These are phyloP conservation scores for Notolepis coatsorum DNA, from an alignment of 2,797 vertebrate species.

Conservation along the genomic window DNA sequence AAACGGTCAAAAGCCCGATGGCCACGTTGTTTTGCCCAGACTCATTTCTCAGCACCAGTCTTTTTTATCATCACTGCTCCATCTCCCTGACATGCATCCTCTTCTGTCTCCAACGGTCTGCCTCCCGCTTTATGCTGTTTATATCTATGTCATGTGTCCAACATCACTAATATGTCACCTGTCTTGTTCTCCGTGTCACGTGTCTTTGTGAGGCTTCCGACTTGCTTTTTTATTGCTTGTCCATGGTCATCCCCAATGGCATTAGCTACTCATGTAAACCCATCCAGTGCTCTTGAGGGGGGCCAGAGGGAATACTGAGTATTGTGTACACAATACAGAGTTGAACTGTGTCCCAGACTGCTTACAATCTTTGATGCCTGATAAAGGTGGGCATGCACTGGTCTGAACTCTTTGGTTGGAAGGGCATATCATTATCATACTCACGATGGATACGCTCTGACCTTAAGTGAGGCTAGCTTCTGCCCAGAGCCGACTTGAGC, in stretches of 20 bases:
- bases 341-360: too few relatives aligned
- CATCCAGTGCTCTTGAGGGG: slow-evolving; percentile 37
- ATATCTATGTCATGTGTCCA: slow-evolving; percentile 51
- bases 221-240: slow-evolving; percentile 41
- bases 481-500: too few relatives aligned
- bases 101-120: slow-evolving; percentile 26
- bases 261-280: slow-evolving; percentile 38
- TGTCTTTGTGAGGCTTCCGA: slow-evolving; percentile 39
- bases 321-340: too few relatives aligned
- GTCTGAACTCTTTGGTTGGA: too few relatives aligned
- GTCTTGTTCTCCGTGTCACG: slow-evolving; percentile 32
- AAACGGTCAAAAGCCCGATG: background rate
- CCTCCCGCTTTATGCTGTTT: slow-evolving; percentile 38
- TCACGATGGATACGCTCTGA: too few relatives aligned
- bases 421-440: too few relatives aligned
- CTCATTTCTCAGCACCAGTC: slow-evolving; percentile 46
- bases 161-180: slow-evolving; percentile 38
- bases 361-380: too few relatives aligned
- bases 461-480: too few relatives aligned
- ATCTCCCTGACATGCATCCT: slow-evolving; percentile 42
- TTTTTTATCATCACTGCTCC: slow-evolving; percentile 35
- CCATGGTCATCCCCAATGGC: slow-evolving; percentile 54
- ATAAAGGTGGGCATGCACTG: too few relatives aligned
- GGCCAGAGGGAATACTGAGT: too few relatives aligned
- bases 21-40: slow-evolving; percentile 20